Conservation (phyloP, 2,113 vertebrate species). For the Myocastor coypus region DNA sequence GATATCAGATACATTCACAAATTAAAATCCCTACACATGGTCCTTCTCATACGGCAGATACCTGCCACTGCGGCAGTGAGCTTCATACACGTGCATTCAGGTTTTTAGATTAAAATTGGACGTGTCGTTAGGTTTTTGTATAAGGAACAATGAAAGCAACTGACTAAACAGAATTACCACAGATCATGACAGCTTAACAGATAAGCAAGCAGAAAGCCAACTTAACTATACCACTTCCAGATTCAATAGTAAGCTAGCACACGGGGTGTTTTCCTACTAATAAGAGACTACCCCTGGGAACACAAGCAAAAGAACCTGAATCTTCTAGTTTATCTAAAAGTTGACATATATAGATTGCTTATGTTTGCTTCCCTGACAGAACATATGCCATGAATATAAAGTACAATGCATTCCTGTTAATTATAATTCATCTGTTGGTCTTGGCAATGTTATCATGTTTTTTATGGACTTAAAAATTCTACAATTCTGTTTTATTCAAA, state of each 20-base stretch:
- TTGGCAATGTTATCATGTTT: not conserved
- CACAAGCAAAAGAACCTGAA: not conserved
- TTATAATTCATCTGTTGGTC: not conserved
- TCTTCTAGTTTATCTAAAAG: not conserved
- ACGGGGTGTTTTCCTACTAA: not conserved
- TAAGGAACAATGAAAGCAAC: not conserved
- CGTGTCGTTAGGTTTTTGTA: not conserved
- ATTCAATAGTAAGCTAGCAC: not conserved
- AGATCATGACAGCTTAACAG: not conserved
- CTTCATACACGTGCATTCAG: not conserved
- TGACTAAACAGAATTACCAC: not conserved
- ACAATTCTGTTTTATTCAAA: not conserved
- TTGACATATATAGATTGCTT: not conserved
- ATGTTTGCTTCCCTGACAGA: not conserved
- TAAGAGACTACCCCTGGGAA: fast-evolving
- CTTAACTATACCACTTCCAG: not conserved
- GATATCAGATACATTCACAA: not conserved
- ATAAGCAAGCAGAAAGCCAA: not conserved
- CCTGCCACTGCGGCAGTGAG: not conserved
- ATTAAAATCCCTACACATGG: not conserved
- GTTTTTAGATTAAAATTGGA: not conserved
- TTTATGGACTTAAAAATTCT: not conserved
- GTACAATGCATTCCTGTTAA: not conserved
- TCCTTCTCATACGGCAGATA: not conserved
- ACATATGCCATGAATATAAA: not conserved